Evolutionary conservation across 2,888 invertebrate genomes (phyloP).

Genomic region (Cryptosula pallasiana): DNA sequence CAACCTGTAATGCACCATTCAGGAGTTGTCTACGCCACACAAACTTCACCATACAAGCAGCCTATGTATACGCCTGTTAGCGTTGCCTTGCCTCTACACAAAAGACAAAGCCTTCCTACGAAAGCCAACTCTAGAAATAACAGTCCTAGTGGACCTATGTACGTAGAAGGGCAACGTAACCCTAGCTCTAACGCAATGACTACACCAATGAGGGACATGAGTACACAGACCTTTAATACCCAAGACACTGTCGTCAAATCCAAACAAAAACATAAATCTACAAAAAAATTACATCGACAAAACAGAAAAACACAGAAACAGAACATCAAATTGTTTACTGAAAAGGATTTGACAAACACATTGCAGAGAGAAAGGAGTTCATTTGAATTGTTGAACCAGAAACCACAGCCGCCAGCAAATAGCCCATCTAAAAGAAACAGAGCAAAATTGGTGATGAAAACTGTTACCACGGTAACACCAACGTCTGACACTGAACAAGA

Average conservation of each 20-base stretch:
- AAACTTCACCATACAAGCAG: not conserved
- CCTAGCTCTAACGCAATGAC: not conserved
- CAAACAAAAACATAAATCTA: conserved; percentile 1
- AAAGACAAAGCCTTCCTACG: not conserved
- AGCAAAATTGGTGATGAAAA: conserved; percentile 9
- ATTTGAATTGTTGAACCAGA: not conserved
- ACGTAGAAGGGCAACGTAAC: not conserved
- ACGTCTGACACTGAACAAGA: not conserved
- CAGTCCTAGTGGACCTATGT: not conserved
- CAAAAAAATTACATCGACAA: not conserved
- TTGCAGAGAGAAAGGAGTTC: not conserved
- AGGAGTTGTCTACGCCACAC: not conserved
- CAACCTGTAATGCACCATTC: not conserved
- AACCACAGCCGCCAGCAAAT: not conserved
- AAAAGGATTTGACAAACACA: not conserved
- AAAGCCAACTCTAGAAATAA: not conserved
- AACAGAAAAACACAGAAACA: not conserved
- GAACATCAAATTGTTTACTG: not conserved
- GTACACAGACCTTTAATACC: not conserved
- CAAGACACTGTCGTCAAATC: not conserved
- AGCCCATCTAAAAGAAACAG: not conserved
- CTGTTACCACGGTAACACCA: conserved; percentile 10
- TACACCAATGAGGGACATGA: not conserved
- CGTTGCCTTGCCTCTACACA: not conserved
- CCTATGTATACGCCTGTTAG: not conserved